A percentile compares a stretch with the other conserved stretches of the same genome.
phyloP scores from a whole-genome alignment of 2,888 invertebrate genomes.

The Eilema depressum region DNA sequence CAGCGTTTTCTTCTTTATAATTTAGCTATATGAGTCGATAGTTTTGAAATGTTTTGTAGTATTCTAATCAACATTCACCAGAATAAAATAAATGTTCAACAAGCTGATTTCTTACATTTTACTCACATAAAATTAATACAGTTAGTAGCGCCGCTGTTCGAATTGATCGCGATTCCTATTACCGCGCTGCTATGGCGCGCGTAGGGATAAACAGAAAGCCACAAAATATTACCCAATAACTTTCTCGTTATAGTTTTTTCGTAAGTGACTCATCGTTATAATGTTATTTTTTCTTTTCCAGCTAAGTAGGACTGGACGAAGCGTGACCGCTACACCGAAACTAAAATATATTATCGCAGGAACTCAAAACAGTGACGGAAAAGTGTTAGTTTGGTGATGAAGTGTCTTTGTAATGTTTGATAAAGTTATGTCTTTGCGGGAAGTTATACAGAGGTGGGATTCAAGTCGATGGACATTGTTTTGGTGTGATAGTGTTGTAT shows the following conservation, averaged over 20 bases:
- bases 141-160: too few species aligned
- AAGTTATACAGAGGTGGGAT: slow-evolving; percentile 70
- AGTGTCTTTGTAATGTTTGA: slow-evolving; percentile 73
- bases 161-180: too few species aligned
- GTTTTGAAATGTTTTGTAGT: too few species aligned
- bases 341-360: slow-evolving; percentile 85
- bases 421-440: slow-evolving; percentile 70
- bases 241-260: neutral
- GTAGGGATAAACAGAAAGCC: too few species aligned
- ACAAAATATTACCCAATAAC: too few species aligned
- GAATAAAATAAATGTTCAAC: too few species aligned
- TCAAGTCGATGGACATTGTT: slow-evolving; percentile 78
- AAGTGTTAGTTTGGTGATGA: slow-evolving; percentile 79
- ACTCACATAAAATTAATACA: too few species aligned
- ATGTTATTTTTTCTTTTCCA: slow-evolving; percentile 64
- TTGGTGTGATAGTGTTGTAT: slow-evolving; percentile 86
- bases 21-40: too few species aligned
- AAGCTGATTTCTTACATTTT: too few species aligned
- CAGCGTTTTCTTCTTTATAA: too few species aligned
- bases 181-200: too few species aligned
- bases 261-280: neutral
- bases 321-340: slow-evolving; percentile 76
- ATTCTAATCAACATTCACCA: too few species aligned
- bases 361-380: slow-evolving; percentile 83
- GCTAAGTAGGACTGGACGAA: slow-evolving; percentile 76